phyloP scores from a whole-genome alignment of 2,888 invertebrate genomes.

The Tiliacea aurago region DNA sequence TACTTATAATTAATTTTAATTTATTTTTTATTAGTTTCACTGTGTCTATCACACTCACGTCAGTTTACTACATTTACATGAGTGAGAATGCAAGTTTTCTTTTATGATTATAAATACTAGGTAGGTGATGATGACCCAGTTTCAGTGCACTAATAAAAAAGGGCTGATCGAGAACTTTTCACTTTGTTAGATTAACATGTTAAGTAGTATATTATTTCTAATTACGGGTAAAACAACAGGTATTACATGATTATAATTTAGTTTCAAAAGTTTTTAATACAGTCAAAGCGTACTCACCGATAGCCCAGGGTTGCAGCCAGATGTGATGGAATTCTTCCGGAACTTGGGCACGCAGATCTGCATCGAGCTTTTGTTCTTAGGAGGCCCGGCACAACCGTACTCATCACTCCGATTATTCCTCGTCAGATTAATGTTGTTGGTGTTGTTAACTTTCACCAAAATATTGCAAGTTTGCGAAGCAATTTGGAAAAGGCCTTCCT shows the following conservation, averaged over 20 bases:
- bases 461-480: conserved; percentile 95
- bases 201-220: background rate
- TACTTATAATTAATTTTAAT: background rate
- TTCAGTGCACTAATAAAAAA: conserved; percentile 27
- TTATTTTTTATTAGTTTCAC: background rate
- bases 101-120: conserved; percentile 24
- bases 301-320: conserved; percentile 91
- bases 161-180: conserved; percentile 8
- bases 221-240: background rate
- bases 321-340: conserved; percentile 86
- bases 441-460: conserved; percentile 94
- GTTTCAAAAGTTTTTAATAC: conserved; percentile 25
- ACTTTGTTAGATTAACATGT: conserved; percentile 8
- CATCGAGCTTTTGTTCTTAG: conserved; percentile 84
- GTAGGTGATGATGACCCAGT: conserved; percentile 30
- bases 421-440: conserved; percentile 93
- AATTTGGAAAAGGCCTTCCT: conserved; percentile 94
- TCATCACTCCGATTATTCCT: conserved; percentile 92
- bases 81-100: conserved; percentile 34
- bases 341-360: conserved; percentile 91
- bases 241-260: conserved; percentile 3
- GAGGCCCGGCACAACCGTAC: conserved; percentile 88
- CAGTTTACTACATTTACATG: conserved; percentile 21
- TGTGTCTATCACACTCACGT: conserved; percentile 23
- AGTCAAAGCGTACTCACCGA: conserved; percentile 87